phyloP scores from a whole-genome alignment of 1,140 invertebrate genomes.

The Aphelenchoides besseyi region DNA sequence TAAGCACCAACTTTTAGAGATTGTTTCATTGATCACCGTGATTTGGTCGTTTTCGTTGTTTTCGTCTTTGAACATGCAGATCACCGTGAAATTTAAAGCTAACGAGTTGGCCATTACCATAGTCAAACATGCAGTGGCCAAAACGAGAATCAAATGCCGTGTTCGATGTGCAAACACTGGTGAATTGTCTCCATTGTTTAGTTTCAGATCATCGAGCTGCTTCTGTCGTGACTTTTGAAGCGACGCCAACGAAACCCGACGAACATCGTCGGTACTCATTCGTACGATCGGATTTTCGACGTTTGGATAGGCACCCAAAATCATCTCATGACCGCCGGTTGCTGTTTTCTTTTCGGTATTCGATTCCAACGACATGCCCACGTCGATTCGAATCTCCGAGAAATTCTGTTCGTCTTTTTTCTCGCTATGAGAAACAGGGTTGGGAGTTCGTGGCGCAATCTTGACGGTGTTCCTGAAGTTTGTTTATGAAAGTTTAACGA shows the following conservation, averaged over 20 bases:
- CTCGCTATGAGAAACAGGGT: background rate
- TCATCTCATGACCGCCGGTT: background rate
- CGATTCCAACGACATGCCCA: background rate
- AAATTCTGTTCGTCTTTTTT: no score
- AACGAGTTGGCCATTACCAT: constrained; percentile 31
- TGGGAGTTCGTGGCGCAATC: background rate
- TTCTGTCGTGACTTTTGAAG: background rate
- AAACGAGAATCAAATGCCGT: constrained; percentile 26
- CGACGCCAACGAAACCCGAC: background rate
- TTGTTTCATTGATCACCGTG: background rate
- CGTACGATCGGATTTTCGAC: background rate
- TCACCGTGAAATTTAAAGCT: constrained; percentile 38
- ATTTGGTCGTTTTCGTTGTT: no score
- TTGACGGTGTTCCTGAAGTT: background rate
- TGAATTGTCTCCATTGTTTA: background rate
- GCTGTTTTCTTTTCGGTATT: background rate
- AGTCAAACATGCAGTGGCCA: constrained; percentile 27
- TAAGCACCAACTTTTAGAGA: no score
- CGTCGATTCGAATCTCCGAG: background rate
- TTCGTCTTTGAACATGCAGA: constrained; percentile 35
- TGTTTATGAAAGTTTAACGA: no score
- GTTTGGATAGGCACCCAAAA: constrained; percentile 6
- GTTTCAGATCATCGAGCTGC: background rate
- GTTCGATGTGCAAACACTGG: constrained; percentile 21
- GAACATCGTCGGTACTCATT: background rate